phyloP scores from a whole-genome alignment of 2,888 invertebrate species.

The Drosophila trichaetosa region DNA sequence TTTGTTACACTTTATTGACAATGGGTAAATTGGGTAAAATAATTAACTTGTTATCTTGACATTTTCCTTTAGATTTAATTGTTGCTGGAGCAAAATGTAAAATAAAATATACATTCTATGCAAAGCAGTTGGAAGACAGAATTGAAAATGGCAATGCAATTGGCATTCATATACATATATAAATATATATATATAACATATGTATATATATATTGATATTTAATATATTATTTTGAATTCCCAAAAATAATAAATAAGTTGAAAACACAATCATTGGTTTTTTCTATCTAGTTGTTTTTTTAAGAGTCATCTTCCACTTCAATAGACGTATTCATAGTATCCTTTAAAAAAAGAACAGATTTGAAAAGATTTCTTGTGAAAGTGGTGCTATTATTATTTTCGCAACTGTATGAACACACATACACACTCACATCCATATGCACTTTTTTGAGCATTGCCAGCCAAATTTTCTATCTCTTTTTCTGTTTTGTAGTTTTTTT shows the following conservation, averaged over 20 bases:
- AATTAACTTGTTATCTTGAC: background rate
- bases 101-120: background rate
- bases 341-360: too few species aligned
- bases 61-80: background rate
- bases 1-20: slow-evolving; percentile 1
- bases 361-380: background rate
- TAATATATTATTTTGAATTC: too few species aligned
- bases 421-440: background rate
- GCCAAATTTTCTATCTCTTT: slow-evolving; percentile 15
- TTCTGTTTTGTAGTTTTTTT: slow-evolving; percentile 8
- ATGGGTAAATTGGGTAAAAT: background rate
- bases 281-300: too few species aligned
- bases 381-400: background rate
- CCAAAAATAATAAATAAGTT: background rate
- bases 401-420: background rate
- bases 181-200: too few species aligned
- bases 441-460: slow-evolving; percentile 7
- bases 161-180: background rate
- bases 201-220: too few species aligned
- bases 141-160: background rate
- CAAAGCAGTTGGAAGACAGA: background rate
- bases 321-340: too few species aligned
- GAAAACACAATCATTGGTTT: too few species aligned
- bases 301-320: too few species aligned
- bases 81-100: background rate